phyloP scores from a whole-genome alignment of 2,888 invertebrate species.

The Hirtodrosophila confusa region DNA sequence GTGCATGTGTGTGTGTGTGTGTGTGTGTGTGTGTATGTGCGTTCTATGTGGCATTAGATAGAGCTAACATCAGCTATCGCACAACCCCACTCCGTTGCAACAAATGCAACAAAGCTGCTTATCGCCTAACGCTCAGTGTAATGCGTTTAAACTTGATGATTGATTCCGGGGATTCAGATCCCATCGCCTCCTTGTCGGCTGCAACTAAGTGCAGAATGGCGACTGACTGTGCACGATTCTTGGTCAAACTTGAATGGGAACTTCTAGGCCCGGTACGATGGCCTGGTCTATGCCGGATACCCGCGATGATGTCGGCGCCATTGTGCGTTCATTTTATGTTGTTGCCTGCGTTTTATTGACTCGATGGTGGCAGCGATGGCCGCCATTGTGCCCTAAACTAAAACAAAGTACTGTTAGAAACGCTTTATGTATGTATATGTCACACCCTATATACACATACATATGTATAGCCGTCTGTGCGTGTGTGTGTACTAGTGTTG shows the following conservation, averaged over 20 bases:
- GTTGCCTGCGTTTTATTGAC: conserved; percentile 78
- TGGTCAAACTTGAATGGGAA: conserved; percentile 62
- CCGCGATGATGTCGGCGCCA: conserved; percentile 51
- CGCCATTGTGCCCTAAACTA: conserved; percentile 75
- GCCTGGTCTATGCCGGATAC: conserved; percentile 4
- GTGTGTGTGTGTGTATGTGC: conserved; percentile 24
- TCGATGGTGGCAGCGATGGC: conserved; percentile 55
- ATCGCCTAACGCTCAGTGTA: conserved; percentile 75
- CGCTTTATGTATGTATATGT: conserved; percentile 44
- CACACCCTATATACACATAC: neutral
- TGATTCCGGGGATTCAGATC: conserved; percentile 49
- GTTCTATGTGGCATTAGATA: conserved; percentile 43
- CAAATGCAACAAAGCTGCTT: conserved; percentile 75
- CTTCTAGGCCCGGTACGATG: conserved; percentile 1
- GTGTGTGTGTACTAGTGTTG: conserved; percentile 50
- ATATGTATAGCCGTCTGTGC: conserved; percentile 2
- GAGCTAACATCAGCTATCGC: conserved; percentile 39
- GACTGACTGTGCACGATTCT: conserved; percentile 32
- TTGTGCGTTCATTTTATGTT: conserved; percentile 73
- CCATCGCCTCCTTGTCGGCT: conserved; percentile 26
- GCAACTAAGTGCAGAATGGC: conserved; percentile 65
- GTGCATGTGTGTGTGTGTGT: conserved; percentile 22
- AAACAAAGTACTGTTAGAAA: conserved; percentile 75
- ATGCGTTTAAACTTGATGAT: conserved; percentile 77
- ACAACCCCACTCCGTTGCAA: neutral